These are phyloP conservation scores for Halyomorpha halys DNA, from an alignment of 1,140 invertebrate species.

Conservation along the genomic window DNA sequence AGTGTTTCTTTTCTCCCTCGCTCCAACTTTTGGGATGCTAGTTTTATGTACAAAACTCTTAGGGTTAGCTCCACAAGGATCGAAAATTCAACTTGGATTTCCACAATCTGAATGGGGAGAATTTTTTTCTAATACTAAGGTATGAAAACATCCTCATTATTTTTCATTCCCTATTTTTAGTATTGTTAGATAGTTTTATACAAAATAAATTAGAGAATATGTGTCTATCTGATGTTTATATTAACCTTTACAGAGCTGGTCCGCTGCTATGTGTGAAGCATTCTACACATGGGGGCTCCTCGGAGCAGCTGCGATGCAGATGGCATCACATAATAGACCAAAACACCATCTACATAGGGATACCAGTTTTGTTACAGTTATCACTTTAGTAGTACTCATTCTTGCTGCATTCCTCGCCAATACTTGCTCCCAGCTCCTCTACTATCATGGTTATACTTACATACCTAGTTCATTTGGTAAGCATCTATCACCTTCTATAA, in stretches of 20 bases:
- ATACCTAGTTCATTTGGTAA: slow-evolving; percentile 76
- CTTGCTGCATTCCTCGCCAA: slow-evolving; percentile 68
- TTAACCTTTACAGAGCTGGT: slow-evolving; percentile 56
- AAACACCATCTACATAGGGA: slow-evolving; percentile 63
- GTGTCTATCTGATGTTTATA: too few species aligned
- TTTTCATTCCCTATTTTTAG: not conserved
- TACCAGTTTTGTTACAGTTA: slow-evolving; percentile 61
- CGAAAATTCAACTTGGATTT: slow-evolving; percentile 52
- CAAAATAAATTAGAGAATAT: not conserved
- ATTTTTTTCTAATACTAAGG: slow-evolving; percentile 69
- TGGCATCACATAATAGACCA: slow-evolving; percentile 58
- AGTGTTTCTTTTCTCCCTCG: slow-evolving; percentile 57
- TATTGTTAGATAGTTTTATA: not conserved
- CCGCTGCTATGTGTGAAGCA: slow-evolving; percentile 73
- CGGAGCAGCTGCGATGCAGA: slow-evolving; percentile 71
- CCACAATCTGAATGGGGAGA: slow-evolving; percentile 66
- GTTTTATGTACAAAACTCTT: slow-evolving; percentile 62
- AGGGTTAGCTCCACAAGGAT: slow-evolving; percentile 52
- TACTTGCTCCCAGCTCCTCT: slow-evolving; percentile 64
- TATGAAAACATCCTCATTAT: slow-evolving; percentile 31
- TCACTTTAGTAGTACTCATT: slow-evolving; percentile 64
- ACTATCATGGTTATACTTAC: slow-evolving; percentile 58
- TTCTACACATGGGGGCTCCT: slow-evolving; percentile 83
- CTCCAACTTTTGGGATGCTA: slow-evolving; percentile 60
- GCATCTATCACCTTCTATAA: slow-evolving; percentile 20